phyloP scores from a whole-genome alignment of 2,113 vertebrate genomes.

The Grallaria varia region DNA sequence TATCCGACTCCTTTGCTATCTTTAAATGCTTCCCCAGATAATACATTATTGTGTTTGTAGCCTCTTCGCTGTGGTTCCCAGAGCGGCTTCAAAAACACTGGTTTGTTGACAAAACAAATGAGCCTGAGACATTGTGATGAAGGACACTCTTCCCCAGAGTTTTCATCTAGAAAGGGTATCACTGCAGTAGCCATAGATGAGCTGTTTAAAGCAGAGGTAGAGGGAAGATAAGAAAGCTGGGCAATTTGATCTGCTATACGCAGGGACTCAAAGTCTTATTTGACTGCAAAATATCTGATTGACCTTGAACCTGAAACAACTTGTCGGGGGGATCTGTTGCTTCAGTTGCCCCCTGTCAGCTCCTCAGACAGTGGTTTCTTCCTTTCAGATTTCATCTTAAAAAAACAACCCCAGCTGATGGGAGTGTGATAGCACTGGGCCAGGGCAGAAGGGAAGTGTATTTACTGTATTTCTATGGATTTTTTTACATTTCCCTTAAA shows the following conservation, averaged over 20 bases:
- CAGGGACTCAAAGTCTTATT: not conserved
- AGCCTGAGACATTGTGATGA: not conserved
- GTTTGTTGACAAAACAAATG: constrained; percentile 54
- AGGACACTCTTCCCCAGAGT: not conserved
- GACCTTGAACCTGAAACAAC: constrained; percentile 43
- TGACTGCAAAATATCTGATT: constrained; percentile 44
- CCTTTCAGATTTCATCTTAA: not conserved
- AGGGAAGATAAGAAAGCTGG: constrained; percentile 3
- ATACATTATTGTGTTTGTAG: constrained; percentile 7
- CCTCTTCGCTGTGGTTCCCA: constrained; percentile 1
- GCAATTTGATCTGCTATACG: not conserved
- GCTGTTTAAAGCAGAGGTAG: not conserved
- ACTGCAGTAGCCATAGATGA: not conserved
- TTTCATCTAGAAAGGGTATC: not conserved
- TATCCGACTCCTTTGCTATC: not conserved
- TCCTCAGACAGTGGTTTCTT: not conserved
- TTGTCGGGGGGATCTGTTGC: not conserved
- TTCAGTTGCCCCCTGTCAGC: not conserved
- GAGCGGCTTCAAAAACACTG: not conserved
- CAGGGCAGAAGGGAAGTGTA: not conserved
- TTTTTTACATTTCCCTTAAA: not conserved
- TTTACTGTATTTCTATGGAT: not conserved
- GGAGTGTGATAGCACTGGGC: not conserved
- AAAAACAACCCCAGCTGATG: not conserved
- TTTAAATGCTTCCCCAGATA: constrained; percentile 9